A percentile compares a stretch with the other conserved stretches of the same genome.
Conservation (phyloP, 23 tunicate species). For the Botrylloides violaceus region DNA sequence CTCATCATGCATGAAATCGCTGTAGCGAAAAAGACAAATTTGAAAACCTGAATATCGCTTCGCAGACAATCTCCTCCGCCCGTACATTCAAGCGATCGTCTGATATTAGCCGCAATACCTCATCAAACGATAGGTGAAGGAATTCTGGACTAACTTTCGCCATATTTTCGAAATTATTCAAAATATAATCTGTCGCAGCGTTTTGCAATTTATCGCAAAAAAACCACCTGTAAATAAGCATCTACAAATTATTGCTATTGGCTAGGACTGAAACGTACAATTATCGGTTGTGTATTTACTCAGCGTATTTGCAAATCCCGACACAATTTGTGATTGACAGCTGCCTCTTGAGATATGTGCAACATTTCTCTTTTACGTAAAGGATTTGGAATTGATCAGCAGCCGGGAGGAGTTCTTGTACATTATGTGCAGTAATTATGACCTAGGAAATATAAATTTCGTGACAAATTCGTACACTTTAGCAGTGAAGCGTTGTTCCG, state of each 20-base stretch:
- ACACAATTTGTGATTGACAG: constrained; percentile 66
- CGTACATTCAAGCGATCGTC: constrained; percentile 85
- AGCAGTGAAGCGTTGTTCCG: too few species aligned
- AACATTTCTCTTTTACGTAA: constrained; percentile 85
- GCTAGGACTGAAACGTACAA: neutral
- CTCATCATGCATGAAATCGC: too few species aligned
- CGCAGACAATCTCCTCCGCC: constrained; percentile 79
- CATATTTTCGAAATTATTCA: constrained; percentile 65
- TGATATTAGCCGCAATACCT: constrained; percentile 34
- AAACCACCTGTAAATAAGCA: constrained; percentile 39
- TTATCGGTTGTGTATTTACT: constrained; percentile 26
- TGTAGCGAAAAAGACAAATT: too few species aligned
- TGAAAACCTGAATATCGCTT: constrained; percentile 62
- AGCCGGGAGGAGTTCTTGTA: constrained; percentile 81
- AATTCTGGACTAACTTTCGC: constrained; percentile 62
- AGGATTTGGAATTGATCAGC: constrained; percentile 79
- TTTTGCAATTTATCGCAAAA: constrained; percentile 40
- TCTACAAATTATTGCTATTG: neutral
- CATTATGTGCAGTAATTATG: constrained; percentile 68
- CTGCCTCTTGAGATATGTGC: constrained; percentile 55
- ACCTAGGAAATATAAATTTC: constrained; percentile 58
- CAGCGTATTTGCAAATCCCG: constrained; percentile 86
- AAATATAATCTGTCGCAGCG: constrained; percentile 50
- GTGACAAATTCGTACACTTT: too few species aligned
- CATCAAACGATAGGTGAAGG: constrained; percentile 42